phyloP scores from a whole-genome alignment of 2,113 vertebrate species.

The Osmerus mordax region DNA sequence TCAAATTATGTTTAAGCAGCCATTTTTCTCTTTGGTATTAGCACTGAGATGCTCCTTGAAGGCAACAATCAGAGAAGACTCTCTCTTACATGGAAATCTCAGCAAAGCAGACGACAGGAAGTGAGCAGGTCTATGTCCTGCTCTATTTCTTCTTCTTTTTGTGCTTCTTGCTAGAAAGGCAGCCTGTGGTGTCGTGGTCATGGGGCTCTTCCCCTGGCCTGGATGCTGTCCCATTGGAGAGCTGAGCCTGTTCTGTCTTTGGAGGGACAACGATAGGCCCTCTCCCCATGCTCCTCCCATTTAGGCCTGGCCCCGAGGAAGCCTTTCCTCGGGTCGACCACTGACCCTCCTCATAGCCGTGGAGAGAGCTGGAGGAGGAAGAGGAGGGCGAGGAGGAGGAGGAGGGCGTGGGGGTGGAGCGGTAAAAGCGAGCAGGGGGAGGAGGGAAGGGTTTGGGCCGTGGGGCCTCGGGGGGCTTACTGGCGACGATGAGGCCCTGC shows the following conservation, averaged over 20 bases:
- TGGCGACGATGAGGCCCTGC: constrained; percentile 54
- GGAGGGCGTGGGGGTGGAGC: constrained; percentile 16
- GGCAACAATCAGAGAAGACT: neutral
- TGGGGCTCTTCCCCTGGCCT: constrained; percentile 19
- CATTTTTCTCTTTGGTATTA: neutral
- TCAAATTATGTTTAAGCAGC: no score
- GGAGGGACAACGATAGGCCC: neutral
- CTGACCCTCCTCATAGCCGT: constrained; percentile 9
- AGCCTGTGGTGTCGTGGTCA: constrained; percentile 41
- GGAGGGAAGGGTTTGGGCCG: constrained; percentile 3
- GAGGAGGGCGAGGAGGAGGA: constrained; percentile 34
- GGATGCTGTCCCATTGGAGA: constrained; percentile 32
- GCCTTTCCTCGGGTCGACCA: neutral
- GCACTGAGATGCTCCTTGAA: neutral
- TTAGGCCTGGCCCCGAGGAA: neutral
- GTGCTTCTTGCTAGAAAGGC: constrained; percentile 55
- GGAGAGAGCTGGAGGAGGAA: constrained; percentile 33
- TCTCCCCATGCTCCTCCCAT: constrained; percentile 14
- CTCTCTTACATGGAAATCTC: neutral
- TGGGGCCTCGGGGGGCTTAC: constrained; percentile 6
- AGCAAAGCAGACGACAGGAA: constrained; percentile 6
- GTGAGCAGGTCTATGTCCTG: constrained; percentile 10
- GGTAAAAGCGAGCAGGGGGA: neutral
- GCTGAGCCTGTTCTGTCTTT: constrained; percentile 22
- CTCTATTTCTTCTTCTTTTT: constrained; percentile 49